Base-by-base conservation (phyloP, 2,113 vertebrate genomes). In the Synchiropus splendidus region DNA sequence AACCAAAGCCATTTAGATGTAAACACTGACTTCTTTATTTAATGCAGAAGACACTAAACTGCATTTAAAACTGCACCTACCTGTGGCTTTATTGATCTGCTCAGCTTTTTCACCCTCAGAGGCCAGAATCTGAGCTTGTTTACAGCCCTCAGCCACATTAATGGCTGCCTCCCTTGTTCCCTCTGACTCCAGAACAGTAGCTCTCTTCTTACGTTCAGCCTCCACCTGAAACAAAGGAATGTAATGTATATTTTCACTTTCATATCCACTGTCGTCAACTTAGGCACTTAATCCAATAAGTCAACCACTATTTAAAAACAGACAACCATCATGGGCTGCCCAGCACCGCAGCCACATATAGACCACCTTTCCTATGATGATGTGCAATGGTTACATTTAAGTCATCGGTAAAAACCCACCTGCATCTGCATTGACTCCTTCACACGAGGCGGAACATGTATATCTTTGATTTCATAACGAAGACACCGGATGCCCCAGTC, bases 341-440 rank as follows among this genome's bases (percentile, higher is more conserved):
- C n/a, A n/a, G n/a, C n/a, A n/a, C n/a, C n/a, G n/a, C n/a, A n/a
- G n/a, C n/a, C n/a, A n/a, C n/a, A n/a, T n/a, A n/a, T n/a, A n/a
- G n/a, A n/a, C n/a, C n/a, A n/a, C n/a, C n/a, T n/a, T n/a, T n/a
- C n/a, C n/a, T n/a, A n/a, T n/a, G n/a, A n/a, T n/a, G n/a, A n/a
- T n/a, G n/a, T n/a, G n/a, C n/a, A n/a, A n/a, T n/a, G n/a, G n/a
- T n/a, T n/a, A n/a, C n/a, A n/a, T n/a, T n/a, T n/a, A 27, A 27
- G 21, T 27, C 21, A 27, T 39, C 4, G 5, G 18, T 14, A 4
- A 27, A 12, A 1, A 2, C 78, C 48, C 61, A 95, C 94, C 90
- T 97, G 94, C 92, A 97, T 97, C 77, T 98, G 94, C 94, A 98
- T 98, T 46, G 94, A 95, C 18, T 98, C 94, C 64, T 94, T 93